Conservation (phyloP, 2,113 vertebrate genomes). For the Pleuronectes platessa region DNA sequence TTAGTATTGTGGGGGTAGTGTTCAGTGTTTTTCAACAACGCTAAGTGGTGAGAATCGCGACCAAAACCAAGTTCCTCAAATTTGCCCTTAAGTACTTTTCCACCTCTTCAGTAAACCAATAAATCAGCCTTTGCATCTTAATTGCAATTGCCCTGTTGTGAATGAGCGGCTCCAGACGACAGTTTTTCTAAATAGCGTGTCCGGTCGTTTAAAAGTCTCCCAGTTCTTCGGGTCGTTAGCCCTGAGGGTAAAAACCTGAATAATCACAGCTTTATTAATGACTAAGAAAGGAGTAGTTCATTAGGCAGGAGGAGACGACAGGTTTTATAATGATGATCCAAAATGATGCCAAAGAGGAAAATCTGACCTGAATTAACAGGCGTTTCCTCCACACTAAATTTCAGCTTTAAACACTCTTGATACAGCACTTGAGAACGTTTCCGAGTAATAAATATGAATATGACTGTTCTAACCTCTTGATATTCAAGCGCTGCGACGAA, state of each 20-base stretch:
- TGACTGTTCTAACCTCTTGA: conserved; percentile 1
- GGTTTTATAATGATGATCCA: background rate
- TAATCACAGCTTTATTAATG: conserved; percentile 43
- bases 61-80: no score
- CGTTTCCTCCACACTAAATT: background rate
- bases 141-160: no score
- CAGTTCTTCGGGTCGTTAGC: conserved; percentile 16
- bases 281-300: background rate
- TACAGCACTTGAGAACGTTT: background rate
- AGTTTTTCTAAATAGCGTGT: conserved; percentile 24
- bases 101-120: no score
- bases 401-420: background rate
- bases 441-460: conserved; percentile 2
- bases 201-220: conserved; percentile 2
- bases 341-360: conserved; percentile 7
- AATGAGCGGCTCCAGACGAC: no score
- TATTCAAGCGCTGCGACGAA: background rate
- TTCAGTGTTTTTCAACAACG: no score
- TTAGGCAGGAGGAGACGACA: conserved; percentile 3
- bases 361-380: conserved; percentile 13
- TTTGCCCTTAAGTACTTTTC: no score
- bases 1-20: no score
- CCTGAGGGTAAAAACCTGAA: conserved; percentile 29
- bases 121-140: no score
- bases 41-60: no score